These are phyloP conservation scores for Neocrepidodera transversa DNA, from an alignment of 2,888 invertebrate species.

Conservation along the genomic window DNA sequence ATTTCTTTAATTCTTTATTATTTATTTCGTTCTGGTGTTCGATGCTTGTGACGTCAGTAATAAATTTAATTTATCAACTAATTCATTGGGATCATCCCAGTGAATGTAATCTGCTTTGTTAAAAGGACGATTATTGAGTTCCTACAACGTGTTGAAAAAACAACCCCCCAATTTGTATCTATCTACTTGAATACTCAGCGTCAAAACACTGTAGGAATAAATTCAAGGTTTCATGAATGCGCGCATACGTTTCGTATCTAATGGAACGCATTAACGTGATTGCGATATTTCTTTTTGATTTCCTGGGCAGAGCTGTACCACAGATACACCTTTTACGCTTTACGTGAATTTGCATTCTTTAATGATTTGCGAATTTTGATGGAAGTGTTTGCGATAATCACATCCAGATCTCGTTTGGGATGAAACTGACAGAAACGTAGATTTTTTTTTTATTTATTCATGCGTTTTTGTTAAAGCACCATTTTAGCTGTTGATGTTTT, in stretches of 20 bases:
- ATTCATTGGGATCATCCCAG: too few species aligned
- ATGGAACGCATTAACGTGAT: constrained; percentile 37
- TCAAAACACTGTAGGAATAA: constrained; percentile 19
- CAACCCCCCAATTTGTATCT: constrained; percentile 16
- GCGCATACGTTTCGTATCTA: constrained; percentile 25
- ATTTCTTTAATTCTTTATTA: too few species aligned
- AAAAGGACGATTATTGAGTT: too few species aligned
- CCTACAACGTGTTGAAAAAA: too few species aligned
- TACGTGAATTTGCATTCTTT: constrained; percentile 16
- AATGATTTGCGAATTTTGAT: constrained; percentile 20
- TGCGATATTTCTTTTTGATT: constrained; percentile 36
- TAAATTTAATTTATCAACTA: too few species aligned
- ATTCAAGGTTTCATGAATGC: constrained; percentile 19
- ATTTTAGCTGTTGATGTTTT: too few species aligned
- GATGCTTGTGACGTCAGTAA: too few species aligned
- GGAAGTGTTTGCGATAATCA: constrained; percentile 10
- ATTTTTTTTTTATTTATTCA: too few species aligned
- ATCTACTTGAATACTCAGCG: constrained; percentile 9
- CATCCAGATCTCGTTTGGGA: not conserved
- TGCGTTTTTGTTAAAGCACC: too few species aligned
- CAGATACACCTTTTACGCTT: constrained; percentile 6
- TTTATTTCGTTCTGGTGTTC: too few species aligned
- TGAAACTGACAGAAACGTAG: too few species aligned
- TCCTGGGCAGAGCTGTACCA: constrained; percentile 1
- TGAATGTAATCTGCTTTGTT: too few species aligned